Conservation (phyloP, 2,797 vertebrate species). For the Somateria mollissima region DNA sequence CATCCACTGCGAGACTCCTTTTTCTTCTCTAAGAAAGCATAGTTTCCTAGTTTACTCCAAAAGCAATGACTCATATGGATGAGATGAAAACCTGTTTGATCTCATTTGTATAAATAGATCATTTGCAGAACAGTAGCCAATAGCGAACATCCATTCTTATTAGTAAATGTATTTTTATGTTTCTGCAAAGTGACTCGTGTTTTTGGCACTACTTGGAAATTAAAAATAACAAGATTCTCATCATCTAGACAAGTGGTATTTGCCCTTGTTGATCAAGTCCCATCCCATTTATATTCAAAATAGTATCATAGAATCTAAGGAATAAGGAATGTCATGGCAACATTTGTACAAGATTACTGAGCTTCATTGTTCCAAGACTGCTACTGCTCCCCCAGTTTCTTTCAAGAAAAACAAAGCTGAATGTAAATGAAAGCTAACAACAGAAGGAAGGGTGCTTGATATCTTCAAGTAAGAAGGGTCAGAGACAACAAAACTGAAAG, state of each 20-base stretch:
- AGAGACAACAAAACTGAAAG: not conserved
- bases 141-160: not conserved
- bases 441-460: not conserved
- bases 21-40: not conserved
- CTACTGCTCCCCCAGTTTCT: not conserved
- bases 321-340: not conserved
- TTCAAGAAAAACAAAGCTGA: conserved; percentile 3
- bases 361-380: not conserved
- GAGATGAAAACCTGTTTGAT: not conserved
- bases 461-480: not conserved
- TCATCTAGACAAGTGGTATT: not conserved
- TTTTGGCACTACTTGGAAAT: not conserved
- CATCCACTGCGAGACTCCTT: not conserved
- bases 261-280: not conserved
- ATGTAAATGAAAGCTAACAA: not conserved
- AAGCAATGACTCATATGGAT: not conserved
- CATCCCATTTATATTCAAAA: conserved; percentile 1
- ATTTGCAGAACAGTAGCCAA: not conserved
- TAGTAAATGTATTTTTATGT: not conserved
- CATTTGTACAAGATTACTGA: not conserved
- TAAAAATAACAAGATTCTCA: not conserved
- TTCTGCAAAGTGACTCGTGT: not conserved
- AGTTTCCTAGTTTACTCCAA: not conserved
- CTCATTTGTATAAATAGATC: not conserved
- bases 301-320: not conserved